Evolutionary conservation across 2,888 invertebrate species (phyloP), one percentile per base, ranked within the genome.

Genomic region (Himalopsyche anomala): DNA sequence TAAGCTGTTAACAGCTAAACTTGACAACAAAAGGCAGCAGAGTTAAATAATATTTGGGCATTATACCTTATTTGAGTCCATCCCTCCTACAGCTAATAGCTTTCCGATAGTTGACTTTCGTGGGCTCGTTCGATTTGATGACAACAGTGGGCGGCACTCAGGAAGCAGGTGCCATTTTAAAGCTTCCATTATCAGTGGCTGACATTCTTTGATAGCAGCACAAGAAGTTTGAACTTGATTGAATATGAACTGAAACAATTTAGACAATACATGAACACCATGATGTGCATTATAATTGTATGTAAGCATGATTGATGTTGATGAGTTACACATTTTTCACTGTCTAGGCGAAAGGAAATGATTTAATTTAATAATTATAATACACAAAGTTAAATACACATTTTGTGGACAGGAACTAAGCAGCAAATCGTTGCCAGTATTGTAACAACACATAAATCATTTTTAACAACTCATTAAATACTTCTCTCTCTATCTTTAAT

Each of bases 131-230:
- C 98, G 94, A 88, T 95, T 94, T 36, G 96, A 96, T 89, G 96
- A 95, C 89, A 97, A 94, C 88, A 96, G 94, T 9, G 95, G 94
- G 79, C 98, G 94, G 82, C 98, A 93, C 90, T 98, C 98, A 0
- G 98, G 98, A 88, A 98, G 91, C 51, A 98, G 92, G 91, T 98
- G 98, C 95, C 98, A 98, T 90, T 98, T 98, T 89, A 98, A 94
- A 15, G 98, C 98, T 91, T 98, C 98, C 96, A 98, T 97, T 84
- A 99, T 96, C 83, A 98, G 92, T 87, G 96, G 95, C 90, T 98
- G 98, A 90, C 98, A 98, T 84, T 95, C 95, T 79, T 95, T 93
- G 90, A 94, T 95, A 91, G 94, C 96, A 90, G 93, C 94, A 89
- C 95, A 95, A 0, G 94, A 92, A 45, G 91, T 90, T 91, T 98